Base-by-base conservation (phyloP, 1,140 invertebrate species). In the Drosophila bocqueti region DNA sequence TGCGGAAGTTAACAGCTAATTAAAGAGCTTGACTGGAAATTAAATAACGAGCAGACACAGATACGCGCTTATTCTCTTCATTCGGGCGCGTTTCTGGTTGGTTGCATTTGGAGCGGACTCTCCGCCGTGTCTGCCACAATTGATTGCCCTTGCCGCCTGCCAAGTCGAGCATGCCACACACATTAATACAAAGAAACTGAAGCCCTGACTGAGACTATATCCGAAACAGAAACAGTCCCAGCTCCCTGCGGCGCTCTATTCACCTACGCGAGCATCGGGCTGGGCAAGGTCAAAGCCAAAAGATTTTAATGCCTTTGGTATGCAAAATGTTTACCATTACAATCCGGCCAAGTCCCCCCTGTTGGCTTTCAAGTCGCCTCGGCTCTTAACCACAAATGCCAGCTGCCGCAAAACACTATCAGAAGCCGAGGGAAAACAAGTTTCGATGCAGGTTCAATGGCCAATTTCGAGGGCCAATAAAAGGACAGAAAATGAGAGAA, bases 1-100 rank as follows among this genome's bases (percentile, higher is more conserved):
- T 90, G 85, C 85, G 85, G 85, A 90, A 90, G 85, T 90, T 84
- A 90, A 90, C 73, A 89, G 71, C 81, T 90, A 90, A 90, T 90
- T 90, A 90, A 89, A 84, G 64, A 73, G 85, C 78, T 90, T 85
- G 84, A 76, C 85, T 79, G 72, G 80, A 71, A 84, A 90, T 81
- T 81, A 87, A 87, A 84, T 90, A 81, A 83, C 80, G 79, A 54
- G 62, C 63, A 67, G 67, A 60, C 54, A 43, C 26, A 60, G 45
- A 72, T 52, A 61, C 42, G 64, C 57, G 31, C 34, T 18, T 24
- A 34, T 72, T 71, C 36, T 78, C 42, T 54, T 72, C 40, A 76
- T 81, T 86, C 58, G 71, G 83, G 63, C 76, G 64, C 55, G 83
- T 86, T 86, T 86, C 83, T 86, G 85, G 78, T 89, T 72, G 79